phyloP scores from a whole-genome alignment of 92 coral and sea anemone species.

The Pocillopora meandrina region DNA sequence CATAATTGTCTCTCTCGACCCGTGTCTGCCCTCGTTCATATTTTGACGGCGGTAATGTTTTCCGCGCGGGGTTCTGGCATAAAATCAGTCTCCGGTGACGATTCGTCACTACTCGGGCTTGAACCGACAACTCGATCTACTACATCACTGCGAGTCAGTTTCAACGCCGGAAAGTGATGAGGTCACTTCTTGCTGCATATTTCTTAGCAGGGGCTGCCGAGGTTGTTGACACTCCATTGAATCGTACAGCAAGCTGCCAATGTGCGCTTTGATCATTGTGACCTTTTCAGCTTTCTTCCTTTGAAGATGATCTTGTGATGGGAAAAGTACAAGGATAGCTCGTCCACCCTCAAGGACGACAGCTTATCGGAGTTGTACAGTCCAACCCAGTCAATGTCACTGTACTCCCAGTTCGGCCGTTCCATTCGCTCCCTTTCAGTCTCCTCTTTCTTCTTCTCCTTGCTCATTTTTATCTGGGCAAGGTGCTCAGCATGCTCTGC shows the following conservation, averaged over 20 bases:
- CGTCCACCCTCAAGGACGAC: conserved; percentile 19
- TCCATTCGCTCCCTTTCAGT: no score
- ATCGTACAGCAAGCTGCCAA: no score
- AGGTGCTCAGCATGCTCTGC: no score
- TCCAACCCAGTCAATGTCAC: no score
- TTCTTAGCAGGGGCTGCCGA: conserved; percentile 32
- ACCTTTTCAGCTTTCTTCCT: no score
- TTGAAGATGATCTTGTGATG: no score
- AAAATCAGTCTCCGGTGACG: conserved; percentile 23
- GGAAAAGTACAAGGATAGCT: no score
- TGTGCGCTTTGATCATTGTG: no score
- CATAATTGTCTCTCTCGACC: background rate
- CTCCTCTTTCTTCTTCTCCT: no score
- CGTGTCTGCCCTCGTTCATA: conserved; percentile 7
- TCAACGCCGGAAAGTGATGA: conserved; percentile 16
- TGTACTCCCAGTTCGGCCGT: no score
- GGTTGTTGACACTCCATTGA: conserved; percentile 35
- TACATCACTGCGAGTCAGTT: conserved; percentile 23
- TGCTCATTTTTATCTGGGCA: no score
- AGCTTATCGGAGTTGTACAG: conserved; percentile 36
- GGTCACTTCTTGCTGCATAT: conserved; percentile 22
- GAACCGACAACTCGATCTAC: conserved; percentile 12
- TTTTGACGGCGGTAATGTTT: conserved; percentile 4
- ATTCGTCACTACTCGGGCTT: background rate
- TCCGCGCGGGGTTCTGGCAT: conserved; percentile 14